phyloP scores from a whole-genome alignment of 2,113 vertebrate genomes.

The Chaetops frenatus region DNA sequence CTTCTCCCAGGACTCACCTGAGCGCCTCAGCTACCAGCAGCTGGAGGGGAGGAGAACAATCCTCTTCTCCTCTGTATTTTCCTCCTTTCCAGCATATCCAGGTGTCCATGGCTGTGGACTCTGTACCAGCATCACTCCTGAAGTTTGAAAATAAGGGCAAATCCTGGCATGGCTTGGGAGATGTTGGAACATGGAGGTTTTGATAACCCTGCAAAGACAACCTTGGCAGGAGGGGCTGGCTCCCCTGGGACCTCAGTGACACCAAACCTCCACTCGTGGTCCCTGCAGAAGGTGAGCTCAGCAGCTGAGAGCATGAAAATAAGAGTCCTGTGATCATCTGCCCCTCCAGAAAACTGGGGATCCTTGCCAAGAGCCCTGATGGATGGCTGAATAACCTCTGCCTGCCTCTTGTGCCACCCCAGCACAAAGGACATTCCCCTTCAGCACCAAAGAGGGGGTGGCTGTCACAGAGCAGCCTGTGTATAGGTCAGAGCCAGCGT shows the following conservation, averaged over 20 bases:
- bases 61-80: not conserved
- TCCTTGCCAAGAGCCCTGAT: not conserved
- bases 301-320: not conserved
- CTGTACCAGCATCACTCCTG: rapidly evolving
- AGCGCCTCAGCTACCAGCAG: not conserved
- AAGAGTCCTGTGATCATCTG: not conserved
- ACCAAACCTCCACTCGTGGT: not conserved
- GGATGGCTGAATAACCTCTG: not conserved
- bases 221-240: not conserved
- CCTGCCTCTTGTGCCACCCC: not conserved
- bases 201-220: not conserved
- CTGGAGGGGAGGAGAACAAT: not conserved
- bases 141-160: not conserved
- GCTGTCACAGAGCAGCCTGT: not conserved
- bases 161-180: not conserved
- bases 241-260: not conserved
- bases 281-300: not conserved
- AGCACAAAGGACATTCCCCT: not conserved
- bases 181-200: not conserved
- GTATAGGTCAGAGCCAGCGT: not conserved
- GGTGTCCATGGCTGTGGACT: not conserved
- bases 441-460: not conserved
- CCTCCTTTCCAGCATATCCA: not conserved
- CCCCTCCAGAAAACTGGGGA: not conserved
- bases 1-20: not conserved